Conservation (phyloP, 2,888 invertebrate genomes). For the Achlya flavicornis region DNA sequence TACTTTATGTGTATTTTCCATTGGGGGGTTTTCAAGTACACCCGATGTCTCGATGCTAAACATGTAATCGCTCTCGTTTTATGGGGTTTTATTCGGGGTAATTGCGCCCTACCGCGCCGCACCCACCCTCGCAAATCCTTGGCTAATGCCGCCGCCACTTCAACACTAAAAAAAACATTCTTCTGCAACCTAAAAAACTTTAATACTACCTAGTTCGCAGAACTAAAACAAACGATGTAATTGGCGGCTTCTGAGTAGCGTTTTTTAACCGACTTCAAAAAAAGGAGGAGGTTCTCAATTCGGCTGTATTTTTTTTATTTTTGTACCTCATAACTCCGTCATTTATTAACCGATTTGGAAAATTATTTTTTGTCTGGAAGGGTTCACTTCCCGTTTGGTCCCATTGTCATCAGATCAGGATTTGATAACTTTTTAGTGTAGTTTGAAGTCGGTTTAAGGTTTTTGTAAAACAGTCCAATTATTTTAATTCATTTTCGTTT, state of each 20-base stretch:
- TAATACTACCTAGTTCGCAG: conserved; percentile 18
- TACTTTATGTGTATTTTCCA: conserved; percentile 56
- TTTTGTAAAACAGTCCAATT: too few species aligned
- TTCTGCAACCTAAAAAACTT: conserved; percentile 33
- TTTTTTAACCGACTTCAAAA: too few species aligned
- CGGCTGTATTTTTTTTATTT: too few species aligned
- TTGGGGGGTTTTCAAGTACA: conserved; percentile 52
- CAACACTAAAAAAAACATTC: conserved; percentile 48
- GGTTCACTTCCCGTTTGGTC: too few species aligned
- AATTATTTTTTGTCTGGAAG: too few species aligned
- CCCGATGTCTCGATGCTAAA: conserved; percentile 64
- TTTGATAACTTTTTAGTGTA: too few species aligned
- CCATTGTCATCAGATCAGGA: too few species aligned
- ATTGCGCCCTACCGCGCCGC: conserved; percentile 54
- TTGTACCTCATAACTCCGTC: too few species aligned
- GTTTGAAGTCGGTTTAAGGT: too few species aligned
- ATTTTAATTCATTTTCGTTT: conserved; percentile 5
- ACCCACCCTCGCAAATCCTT: conserved; percentile 46
- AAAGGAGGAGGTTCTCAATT: too few species aligned
- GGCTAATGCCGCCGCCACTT: conserved; percentile 48
- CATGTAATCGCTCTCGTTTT: conserved; percentile 64
- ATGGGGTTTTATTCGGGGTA: conserved; percentile 65
- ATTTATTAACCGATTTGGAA: too few species aligned
- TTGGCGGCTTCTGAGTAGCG: conserved; percentile 19
- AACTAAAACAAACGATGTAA: conserved; percentile 23